Percentiles rank a stretch among this genome's conserved stretches.
phyloP scores from a whole-genome alignment of 1,140 invertebrate species.

The Dysdera silvatica region DNA sequence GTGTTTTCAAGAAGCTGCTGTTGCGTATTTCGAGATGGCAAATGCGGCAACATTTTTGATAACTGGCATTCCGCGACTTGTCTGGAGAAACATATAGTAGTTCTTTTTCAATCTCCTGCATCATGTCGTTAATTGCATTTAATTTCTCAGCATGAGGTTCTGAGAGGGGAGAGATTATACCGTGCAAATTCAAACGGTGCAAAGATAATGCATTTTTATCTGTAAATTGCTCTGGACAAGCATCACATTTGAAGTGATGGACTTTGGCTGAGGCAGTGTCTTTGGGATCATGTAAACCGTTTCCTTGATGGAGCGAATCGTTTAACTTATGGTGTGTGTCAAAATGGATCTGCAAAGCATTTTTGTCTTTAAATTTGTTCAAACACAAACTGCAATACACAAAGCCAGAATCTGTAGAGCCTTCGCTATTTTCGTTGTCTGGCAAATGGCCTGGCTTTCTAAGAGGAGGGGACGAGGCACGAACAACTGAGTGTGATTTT shows the following conservation, averaged over 20 bases:
- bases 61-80: slow-evolving; percentile 6
- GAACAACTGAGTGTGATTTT: too few relatives aligned
- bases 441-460: neutral
- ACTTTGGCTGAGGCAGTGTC: neutral
- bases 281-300: neutral
- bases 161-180: slow-evolving; percentile 5
- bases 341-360: slow-evolving; percentile 5
- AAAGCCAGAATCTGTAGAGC: slow-evolving; percentile 9
- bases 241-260: slow-evolving; percentile 2
- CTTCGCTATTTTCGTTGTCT: slow-evolving; percentile 16
- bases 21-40: slow-evolving; percentile 99
- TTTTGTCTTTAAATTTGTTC: slow-evolving; percentile 9
- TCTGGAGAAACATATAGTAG: neutral
- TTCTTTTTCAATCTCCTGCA: neutral
- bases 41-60: slow-evolving; percentile 66
- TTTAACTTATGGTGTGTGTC: too few relatives aligned
- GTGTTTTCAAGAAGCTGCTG: slow-evolving; percentile 99
- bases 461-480: too few relatives aligned
- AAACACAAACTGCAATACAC: slow-evolving; percentile 14
- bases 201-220: neutral
- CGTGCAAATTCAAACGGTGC: slow-evolving; percentile 22
- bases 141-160: slow-evolving; percentile 2
- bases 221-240: slow-evolving; percentile 18
- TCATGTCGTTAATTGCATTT: neutral
- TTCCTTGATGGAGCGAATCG: too few relatives aligned